These are phyloP conservation scores for Apteryx owenii DNA, from an alignment of 2,113 vertebrate species.

Conservation along the genomic window DNA sequence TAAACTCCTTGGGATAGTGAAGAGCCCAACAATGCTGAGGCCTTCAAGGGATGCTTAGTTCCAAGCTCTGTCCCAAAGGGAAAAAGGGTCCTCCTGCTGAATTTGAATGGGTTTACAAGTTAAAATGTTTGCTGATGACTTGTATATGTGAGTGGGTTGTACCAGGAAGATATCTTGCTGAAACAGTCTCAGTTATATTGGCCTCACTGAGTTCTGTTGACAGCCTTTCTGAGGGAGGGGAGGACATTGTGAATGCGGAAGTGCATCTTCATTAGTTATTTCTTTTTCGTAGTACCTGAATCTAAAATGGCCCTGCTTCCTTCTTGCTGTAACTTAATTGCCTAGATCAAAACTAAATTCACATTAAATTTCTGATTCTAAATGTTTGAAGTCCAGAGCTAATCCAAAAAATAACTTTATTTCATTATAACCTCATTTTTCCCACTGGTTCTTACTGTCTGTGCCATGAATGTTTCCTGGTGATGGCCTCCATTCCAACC, in stretches of 20 bases:
- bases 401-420: slow-evolving; percentile 10
- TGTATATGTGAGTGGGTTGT: background rate
- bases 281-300: background rate
- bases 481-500: background rate
- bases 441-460: background rate
- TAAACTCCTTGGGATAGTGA: background rate
- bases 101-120: background rate
- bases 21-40: background rate
- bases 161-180: background rate
- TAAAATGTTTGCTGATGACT: background rate
- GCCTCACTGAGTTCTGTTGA: background rate
- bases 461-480: background rate
- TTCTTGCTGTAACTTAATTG: slow-evolving; percentile 9
- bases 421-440: background rate
- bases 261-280: background rate
- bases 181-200: background rate
- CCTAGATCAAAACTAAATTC: slow-evolving; percentile 13
- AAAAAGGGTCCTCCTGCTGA: background rate
- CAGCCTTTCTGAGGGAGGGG: background rate
- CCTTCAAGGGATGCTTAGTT: background rate
- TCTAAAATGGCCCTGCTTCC: background rate
- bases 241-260: background rate
- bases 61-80: background rate
- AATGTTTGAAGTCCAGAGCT: slow-evolving; percentile 13
- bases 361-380: background rate